Conservation (phyloP, 2,113 vertebrate species). For the human (Homo sapiens) region DNA sequence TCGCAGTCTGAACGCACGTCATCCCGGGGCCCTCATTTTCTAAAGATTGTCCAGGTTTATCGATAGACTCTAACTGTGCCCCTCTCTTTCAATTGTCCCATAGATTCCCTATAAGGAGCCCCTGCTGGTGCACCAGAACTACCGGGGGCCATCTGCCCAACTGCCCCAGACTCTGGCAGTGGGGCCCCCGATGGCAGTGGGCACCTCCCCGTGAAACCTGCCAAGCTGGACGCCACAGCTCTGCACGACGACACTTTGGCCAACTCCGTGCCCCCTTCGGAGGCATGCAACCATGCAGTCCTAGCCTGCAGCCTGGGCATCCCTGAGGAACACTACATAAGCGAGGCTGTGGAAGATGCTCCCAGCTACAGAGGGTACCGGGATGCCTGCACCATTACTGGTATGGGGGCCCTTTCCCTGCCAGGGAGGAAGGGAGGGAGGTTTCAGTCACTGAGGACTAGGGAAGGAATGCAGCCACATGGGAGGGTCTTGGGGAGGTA, state of each 20-base stretch:
- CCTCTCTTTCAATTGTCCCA: slow-evolving; percentile 16
- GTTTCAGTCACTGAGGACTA: not conserved
- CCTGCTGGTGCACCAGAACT: not conserved
- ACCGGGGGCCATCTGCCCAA: slow-evolving; percentile 52
- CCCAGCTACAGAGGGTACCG: slow-evolving; percentile 85
- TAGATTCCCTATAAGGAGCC: slow-evolving; percentile 70
- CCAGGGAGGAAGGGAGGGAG: accelerated
- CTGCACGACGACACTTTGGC: slow-evolving; percentile 88
- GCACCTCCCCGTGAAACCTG: slow-evolving; percentile 90
- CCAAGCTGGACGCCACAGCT: slow-evolving; percentile 97
- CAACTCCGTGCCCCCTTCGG: slow-evolving; percentile 82
- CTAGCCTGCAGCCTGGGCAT: slow-evolving; percentile 81
- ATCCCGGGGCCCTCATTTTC: not conserved
- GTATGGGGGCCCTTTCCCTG: slow-evolving; percentile 79
- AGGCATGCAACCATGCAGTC: slow-evolving; percentile 79
- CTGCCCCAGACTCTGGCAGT: slow-evolving; percentile 77
- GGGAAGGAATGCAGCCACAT: accelerated
- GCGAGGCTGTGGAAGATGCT: slow-evolving; percentile 86
- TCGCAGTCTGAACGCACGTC: not conserved
- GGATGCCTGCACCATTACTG: slow-evolving; percentile 99
- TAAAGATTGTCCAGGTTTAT: not conserved
- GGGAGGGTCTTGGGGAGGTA: accelerated
- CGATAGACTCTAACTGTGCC: not conserved
- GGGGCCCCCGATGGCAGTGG: slow-evolving; percentile 90
- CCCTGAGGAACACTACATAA: slow-evolving; percentile 92